Evolutionary conservation across 2,888 invertebrate genomes (phyloP).

Genomic region (Acanthosepion lycidas): DNA sequence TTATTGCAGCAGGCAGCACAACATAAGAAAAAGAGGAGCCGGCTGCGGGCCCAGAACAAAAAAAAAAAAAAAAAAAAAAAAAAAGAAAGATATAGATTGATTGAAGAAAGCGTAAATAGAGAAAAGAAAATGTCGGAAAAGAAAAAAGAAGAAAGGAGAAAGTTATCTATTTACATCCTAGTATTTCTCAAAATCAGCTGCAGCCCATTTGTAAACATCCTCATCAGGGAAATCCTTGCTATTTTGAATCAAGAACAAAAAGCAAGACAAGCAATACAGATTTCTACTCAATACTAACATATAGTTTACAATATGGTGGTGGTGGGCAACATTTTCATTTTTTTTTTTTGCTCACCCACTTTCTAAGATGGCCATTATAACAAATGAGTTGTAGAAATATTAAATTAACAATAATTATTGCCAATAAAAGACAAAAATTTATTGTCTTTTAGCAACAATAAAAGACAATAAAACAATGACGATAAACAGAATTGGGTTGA

Average conservation of each 20-base stretch:
- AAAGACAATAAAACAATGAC: not conserved
- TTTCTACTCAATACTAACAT: not conserved
- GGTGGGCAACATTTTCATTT: not conserved
- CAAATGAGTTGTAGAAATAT: not conserved
- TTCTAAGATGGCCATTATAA: not conserved
- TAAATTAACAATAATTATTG: no score
- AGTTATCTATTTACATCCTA: not conserved
- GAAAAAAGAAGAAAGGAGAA: not conserved
- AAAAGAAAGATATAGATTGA: not conserved
- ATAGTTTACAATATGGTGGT: not conserved
- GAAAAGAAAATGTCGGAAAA: not conserved
- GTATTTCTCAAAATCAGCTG: slow-evolving; percentile 1
- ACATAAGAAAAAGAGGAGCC: not conserved
- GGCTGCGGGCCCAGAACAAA: not conserved
- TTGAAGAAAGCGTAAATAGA: not conserved
- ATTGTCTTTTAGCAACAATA: no score
- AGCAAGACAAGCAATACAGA: not conserved
- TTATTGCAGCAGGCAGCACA: slow-evolving; percentile 6
- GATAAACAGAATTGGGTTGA: not conserved
- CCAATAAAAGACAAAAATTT: no score
- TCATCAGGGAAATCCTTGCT: not conserved
- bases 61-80: not conserved
- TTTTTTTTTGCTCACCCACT: not conserved
- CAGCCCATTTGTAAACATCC: slow-evolving; percentile 4
- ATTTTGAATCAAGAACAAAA: not conserved